Conservation (phyloP, 2,888 invertebrate species). For the Drosophila picticornis region DNA sequence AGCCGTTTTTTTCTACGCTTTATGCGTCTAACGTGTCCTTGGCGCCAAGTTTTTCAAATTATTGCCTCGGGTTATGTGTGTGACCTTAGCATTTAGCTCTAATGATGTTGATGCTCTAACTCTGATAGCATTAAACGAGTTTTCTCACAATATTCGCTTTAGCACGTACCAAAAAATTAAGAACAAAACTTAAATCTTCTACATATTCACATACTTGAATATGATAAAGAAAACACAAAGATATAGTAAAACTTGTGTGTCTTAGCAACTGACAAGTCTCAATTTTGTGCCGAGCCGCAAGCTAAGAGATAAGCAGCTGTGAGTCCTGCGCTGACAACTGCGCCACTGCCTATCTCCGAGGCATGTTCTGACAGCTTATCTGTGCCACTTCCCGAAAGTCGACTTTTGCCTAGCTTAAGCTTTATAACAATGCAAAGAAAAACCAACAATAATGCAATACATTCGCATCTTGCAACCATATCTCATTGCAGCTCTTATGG, state of each 20-base stretch:
- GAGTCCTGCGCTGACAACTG: constrained; percentile 50
- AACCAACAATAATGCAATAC: constrained; percentile 36
- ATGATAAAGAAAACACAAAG: constrained; percentile 3
- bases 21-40: constrained; percentile 44
- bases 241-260: constrained; percentile 38
- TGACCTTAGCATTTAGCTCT: constrained; percentile 57
- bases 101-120: constrained; percentile 37
- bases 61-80: constrained; percentile 49
- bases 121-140: constrained; percentile 16
- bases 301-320: constrained; percentile 39
- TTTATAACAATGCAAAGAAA: not conserved
- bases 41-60: constrained; percentile 55
- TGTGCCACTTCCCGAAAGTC: constrained; percentile 4
- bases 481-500: constrained; percentile 88
- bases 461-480: constrained; percentile 18
- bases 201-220: constrained; percentile 11
- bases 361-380: constrained; percentile 37
- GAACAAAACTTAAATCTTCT: constrained; percentile 12
- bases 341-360: constrained; percentile 11
- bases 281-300: constrained; percentile 31
- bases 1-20: constrained; percentile 21
- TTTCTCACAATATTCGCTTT: constrained; percentile 27
- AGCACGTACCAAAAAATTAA: constrained; percentile 51
- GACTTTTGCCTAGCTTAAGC: not conserved
- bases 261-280: constrained; percentile 30